Base-by-base conservation (phyloP, 2,113 vertebrate species). In the Numenius arquata region DNA sequence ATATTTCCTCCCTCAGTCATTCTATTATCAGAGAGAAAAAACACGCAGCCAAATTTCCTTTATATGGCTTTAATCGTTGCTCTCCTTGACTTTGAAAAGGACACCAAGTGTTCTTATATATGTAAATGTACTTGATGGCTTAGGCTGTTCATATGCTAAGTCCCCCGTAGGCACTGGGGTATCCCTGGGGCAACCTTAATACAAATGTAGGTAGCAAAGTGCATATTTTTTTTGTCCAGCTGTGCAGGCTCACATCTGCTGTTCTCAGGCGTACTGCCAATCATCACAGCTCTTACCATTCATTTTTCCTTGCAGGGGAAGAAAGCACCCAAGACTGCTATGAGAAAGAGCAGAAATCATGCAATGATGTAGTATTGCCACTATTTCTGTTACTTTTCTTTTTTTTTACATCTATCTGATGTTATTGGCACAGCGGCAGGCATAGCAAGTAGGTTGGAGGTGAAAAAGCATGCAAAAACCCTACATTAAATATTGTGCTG, bases 211-310 rank as follows among this genome's bases (percentile, higher is more conserved):
- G 72, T 79, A 88, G 77, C 38, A 73, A 94, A 97, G 89, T 61
- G 38, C 40, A 56, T 50, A 56, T 50, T 73, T 78, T 80, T 81
- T 95, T 84, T 76, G 81, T 82, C 93, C 95, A 97, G 95, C 84
- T 95, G 92, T 96, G 84, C 70, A 85, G 52, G n/a, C 48, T 89
- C 80, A 89, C 87, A 96, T 94, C 92, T 95, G 92, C 81, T 70
- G 12, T 87, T 95, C 68, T 86, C 79, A 90, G 73, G 72, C 89
- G 93, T 85, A 32, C 55, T 94, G 88, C 48, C 77, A 95, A 87
- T 92, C 90, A 65, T 32, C 65, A 47, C 72, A 79, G 87, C 34
- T 79, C 91, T 87, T 65, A 26, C 38, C 40, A 90, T 77, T 90
- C 70, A 47, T 87, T 95, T 95, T 85, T 83, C 26, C 66, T 94